A percentile compares a stretch with the other conserved stretches of the same genome.
These are phyloP conservation scores for Lomographa bimaculata DNA, from an alignment of 2,888 invertebrate genomes.

Conservation along the genomic window DNA sequence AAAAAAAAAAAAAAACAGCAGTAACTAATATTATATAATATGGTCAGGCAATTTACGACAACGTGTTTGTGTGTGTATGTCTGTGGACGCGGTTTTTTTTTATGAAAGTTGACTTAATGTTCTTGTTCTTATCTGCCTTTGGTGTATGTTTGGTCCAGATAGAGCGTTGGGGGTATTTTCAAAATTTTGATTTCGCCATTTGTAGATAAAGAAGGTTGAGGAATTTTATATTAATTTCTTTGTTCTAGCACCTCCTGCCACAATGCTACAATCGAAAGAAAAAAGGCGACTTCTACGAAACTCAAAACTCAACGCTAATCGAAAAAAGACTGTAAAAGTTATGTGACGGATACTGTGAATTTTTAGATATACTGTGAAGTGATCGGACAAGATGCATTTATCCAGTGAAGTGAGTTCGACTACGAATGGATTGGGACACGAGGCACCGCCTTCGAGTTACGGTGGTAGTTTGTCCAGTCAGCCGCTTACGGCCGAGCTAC, in stretches of 20 bases:
- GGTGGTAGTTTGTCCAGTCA: constrained; percentile 73
- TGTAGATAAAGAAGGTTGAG: too few relatives aligned
- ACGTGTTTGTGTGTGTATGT: too few relatives aligned
- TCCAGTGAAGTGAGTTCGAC: constrained; percentile 91
- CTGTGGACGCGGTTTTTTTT: too few relatives aligned
- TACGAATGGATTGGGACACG: constrained; percentile 81
- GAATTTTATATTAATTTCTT: too few relatives aligned
- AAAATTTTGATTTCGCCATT: too few relatives aligned
- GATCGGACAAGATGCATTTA: constrained; percentile 86
- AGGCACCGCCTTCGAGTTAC: constrained; percentile 76
- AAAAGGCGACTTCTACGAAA: constrained; percentile 10
- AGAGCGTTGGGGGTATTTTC: too few relatives aligned
- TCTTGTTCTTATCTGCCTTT: too few relatives aligned
- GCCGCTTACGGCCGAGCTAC: constrained; percentile 90
- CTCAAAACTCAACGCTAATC: constrained; percentile 19
- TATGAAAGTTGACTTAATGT: too few relatives aligned
- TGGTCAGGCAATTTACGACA: too few relatives aligned
- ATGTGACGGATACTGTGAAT: constrained; percentile 67
- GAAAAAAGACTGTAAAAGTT: constrained; percentile 38
- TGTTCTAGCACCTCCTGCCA: constrained; percentile 1
- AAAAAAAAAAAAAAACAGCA: too few relatives aligned
- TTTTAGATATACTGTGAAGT: constrained; percentile 37
- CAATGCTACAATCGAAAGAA: constrained; percentile 24
- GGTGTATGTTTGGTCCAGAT: too few relatives aligned
- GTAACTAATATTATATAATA: too few relatives aligned